Base-by-base conservation (phyloP, 2,797 vertebrate species). In the Myotis myotis region DNA sequence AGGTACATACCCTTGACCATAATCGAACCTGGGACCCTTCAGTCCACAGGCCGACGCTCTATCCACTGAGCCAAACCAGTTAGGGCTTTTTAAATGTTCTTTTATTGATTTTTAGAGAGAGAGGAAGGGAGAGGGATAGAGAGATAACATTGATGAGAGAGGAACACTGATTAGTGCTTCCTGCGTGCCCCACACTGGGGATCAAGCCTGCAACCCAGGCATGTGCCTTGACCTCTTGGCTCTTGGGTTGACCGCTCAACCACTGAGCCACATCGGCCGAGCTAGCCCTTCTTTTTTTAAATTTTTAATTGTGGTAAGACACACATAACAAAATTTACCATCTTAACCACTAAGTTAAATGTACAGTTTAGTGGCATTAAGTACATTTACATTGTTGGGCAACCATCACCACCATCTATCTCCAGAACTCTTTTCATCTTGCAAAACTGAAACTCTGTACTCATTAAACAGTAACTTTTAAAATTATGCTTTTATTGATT, bases 231-330 rank as follows among this genome's bases (percentile, higher is more conserved):
- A 64, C 62, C 62, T 64, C 13, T 8, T 64, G 62, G 30, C 30
- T 64, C 62, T 3, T 64, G 62, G 28, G 30, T 64, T n/a, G 25
- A 74, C 4, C 1, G 4, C 41, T 30, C 16, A 47, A 30, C 71
- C 44, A 74, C 71, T 30, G 41, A 74, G 71, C 41, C 5, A 47
- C 28, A 64, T 28, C 28, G 9, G 71, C 28, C 4, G 1, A 44
- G 41, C 41, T 74, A 30, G 38, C 4, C 22, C 23, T 78, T 78
- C 49, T 60, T 83, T 92, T 88, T n/a, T n/a, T 5, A 16, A 41
- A 66, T 33, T 76, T 95, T 28, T 23, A 83, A 74, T 22, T 72
- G 79, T 92, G 72, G 57, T 78, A 84, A 91, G 70, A 72, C 33
- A 28, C 55, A 55, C 8, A 33, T 25, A 62, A 44, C 44, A 62